Evolutionary conservation across 2,888 invertebrate genomes (phyloP).

Genomic region (Lepeophtheirus nordmannii): DNA sequence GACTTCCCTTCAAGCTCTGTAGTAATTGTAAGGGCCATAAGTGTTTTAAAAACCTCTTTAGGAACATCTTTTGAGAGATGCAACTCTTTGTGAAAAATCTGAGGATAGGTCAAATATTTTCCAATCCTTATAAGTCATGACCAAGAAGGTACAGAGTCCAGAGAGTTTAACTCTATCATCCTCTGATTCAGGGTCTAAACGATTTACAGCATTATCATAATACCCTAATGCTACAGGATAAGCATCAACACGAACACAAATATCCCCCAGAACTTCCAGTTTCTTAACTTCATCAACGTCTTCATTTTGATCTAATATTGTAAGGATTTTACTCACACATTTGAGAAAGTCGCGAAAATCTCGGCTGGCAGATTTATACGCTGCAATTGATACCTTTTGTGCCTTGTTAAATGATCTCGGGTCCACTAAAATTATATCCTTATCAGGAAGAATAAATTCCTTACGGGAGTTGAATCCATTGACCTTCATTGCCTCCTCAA

Average conservation of each 20-base stretch:
- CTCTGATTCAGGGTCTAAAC: not conserved
- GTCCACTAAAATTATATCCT: not conserved
- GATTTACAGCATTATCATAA: not conserved
- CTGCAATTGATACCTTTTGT: not conserved
- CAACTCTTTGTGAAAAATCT: not conserved
- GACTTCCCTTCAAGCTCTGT: not conserved
- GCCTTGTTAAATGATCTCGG: not conserved
- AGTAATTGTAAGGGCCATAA: not conserved
- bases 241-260: not conserved
- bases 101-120: not conserved
- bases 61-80: not conserved
- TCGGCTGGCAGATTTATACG: not conserved
- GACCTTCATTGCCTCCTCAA: not conserved
- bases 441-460: not conserved
- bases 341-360: not conserved
- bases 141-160: not conserved
- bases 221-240: not conserved
- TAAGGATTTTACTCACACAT: not conserved
- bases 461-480: not conserved
- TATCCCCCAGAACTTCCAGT: not conserved
- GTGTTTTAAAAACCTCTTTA: not conserved
- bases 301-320: not conserved
- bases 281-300: not conserved
- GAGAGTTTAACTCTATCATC: not conserved
- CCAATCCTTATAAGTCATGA: conserved; percentile 1